Conservation (phyloP, 1,140 invertebrate genomes). For the Leptinotarsa lineolata region DNA sequence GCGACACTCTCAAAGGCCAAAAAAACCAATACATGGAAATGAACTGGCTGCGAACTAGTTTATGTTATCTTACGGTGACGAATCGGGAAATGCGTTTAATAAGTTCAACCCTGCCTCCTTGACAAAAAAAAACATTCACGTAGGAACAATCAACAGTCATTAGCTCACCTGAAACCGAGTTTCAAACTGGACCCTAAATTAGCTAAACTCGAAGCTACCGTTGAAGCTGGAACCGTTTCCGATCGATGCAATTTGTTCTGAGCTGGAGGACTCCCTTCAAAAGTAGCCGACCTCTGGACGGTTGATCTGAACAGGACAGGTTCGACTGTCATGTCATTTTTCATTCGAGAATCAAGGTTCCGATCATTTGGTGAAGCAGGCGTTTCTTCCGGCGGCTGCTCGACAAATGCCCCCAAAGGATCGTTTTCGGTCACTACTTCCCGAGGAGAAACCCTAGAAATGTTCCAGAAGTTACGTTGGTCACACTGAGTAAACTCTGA, state of each 20-base stretch:
- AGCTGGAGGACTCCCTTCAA: slow-evolving; percentile 61
- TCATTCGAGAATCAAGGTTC: slow-evolving; percentile 24
- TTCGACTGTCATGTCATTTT: slow-evolving; percentile 42
- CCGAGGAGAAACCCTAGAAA: slow-evolving; percentile 35
- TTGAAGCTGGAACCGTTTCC: slow-evolving; percentile 78
- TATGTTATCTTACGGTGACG: too few relatives aligned
- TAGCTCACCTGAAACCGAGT: slow-evolving; percentile 78
- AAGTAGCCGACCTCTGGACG: slow-evolving; percentile 61
- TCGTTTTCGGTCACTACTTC: slow-evolving; percentile 43
- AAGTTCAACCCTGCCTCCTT: neutral
- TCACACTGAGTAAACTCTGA: neutral
- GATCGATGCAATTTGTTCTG: slow-evolving; percentile 70
- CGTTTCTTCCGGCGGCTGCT: slow-evolving; percentile 52
- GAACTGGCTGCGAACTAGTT: too few relatives aligned
- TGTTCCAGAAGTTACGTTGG: neutral
- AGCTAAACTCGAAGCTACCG: slow-evolving; percentile 74
- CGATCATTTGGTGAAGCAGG: slow-evolving; percentile 39
- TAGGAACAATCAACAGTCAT: neutral
- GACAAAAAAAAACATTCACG: neutral
- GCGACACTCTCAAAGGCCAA: too few relatives aligned
- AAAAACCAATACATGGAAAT: too few relatives aligned
- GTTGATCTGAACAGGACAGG: slow-evolving; percentile 50
- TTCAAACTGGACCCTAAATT: slow-evolving; percentile 79
- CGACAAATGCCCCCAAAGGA: slow-evolving; percentile 80
- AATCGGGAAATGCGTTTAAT: too few relatives aligned